A percentile compares a stretch with the other conserved stretches of the same genome.
Conservation (phyloP, 2,888 invertebrate genomes). For the Limnephilus lunatus region DNA sequence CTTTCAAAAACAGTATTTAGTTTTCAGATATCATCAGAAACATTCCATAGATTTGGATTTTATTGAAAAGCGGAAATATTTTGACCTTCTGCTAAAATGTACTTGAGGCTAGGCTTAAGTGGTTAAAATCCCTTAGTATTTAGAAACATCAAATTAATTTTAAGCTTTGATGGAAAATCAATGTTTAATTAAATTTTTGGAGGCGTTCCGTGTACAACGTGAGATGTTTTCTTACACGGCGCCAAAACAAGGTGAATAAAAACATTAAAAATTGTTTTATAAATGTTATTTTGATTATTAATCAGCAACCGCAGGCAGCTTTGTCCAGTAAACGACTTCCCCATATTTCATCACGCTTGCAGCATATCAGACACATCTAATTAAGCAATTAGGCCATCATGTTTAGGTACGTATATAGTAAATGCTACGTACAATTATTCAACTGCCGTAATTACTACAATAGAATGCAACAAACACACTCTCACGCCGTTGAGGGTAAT, state of each 20-base stretch:
- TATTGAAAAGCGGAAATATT: no score
- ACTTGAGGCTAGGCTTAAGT: no score
- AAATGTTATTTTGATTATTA: neutral
- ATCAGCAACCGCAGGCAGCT: neutral
- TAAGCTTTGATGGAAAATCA: neutral
- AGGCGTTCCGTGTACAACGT: neutral
- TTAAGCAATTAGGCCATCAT: neutral
- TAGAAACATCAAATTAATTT: no score
- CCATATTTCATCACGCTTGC: neutral
- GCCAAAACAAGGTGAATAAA: neutral
- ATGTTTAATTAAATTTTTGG: neutral
- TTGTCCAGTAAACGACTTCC: neutral
- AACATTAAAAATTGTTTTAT: neutral
- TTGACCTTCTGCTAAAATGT: no score
- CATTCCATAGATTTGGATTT: no score
- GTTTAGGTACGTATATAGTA: neutral
- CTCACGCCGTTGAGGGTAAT: neutral
- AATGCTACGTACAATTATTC: neutral
- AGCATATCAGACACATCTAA: neutral
- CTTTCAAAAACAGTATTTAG: no score
- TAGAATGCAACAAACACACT: neutral
- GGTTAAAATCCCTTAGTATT: no score
- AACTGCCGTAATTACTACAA: neutral
- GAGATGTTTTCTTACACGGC: neutral
- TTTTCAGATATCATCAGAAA: no score